A percentile compares a stretch with the other conserved stretches of the same genome.
Conservation (phyloP, 2,888 invertebrate genomes). For the Chouioia cunea region DNA sequence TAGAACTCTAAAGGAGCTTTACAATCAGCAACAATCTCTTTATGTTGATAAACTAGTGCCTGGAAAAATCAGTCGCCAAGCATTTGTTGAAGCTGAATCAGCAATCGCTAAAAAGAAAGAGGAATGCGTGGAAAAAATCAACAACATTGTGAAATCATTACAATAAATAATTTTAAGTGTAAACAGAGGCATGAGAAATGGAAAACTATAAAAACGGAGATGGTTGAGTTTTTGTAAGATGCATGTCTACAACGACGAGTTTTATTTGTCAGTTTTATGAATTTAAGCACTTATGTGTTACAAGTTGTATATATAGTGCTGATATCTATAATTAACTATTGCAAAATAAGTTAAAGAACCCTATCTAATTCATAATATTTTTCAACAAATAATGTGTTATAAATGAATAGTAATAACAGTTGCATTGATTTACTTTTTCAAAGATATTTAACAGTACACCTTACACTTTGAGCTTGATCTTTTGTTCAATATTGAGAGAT, state of each 20-base stretch:
- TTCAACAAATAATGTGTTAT: too few species aligned
- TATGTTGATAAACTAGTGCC: slow-evolving; percentile 75
- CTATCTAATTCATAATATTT: too few species aligned
- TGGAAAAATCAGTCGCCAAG: slow-evolving; percentile 73
- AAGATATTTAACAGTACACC: too few species aligned
- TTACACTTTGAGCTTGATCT: too few species aligned
- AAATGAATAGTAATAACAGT: too few species aligned
- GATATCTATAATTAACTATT: slow-evolving; percentile 37
- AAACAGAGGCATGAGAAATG: background rate
- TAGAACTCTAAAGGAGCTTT: slow-evolving; percentile 68
- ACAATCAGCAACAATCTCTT: slow-evolving; percentile 69
- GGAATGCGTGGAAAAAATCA: slow-evolving; percentile 71
- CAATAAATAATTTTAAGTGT: slow-evolving; percentile 51
- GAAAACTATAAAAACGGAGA: slow-evolving; percentile 3
- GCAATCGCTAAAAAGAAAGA: slow-evolving; percentile 72
- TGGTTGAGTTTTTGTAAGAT: slow-evolving; percentile 6
- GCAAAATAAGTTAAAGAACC: slow-evolving; percentile 8
- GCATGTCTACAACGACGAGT: slow-evolving; percentile 19
- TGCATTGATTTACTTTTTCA: too few species aligned
- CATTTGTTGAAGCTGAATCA: slow-evolving; percentile 74
- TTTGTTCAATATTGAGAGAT: too few species aligned
- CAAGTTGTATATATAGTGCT: slow-evolving; percentile 22
- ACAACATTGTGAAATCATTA: slow-evolving; percentile 68
- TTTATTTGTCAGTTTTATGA: slow-evolving; percentile 13
- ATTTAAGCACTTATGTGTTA: slow-evolving; percentile 34